Percentiles rank a stretch among this genome's conserved stretches.
Conservation (phyloP, 1,140 invertebrate species). For the Pogonomyrmex californicus region DNA sequence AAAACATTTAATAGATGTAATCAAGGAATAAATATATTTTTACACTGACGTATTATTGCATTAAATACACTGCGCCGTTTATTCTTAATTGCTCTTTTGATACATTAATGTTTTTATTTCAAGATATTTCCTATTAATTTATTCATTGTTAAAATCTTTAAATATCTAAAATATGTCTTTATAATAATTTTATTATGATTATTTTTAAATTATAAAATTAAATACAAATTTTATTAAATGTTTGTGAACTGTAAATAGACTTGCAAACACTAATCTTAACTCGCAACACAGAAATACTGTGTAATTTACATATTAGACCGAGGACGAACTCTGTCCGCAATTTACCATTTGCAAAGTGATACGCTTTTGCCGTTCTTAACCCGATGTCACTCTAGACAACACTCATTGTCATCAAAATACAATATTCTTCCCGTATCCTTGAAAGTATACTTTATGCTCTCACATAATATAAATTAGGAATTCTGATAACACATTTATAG, state of each 20-base stretch:
- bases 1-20: no score
- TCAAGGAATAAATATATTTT: no score
- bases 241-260: constrained; percentile 15
- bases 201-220: background rate
- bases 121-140: background rate
- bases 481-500: background rate
- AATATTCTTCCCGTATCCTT: background rate
- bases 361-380: constrained; percentile 54
- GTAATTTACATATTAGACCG: constrained; percentile 76
- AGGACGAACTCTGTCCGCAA: constrained; percentile 73
- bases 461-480: background rate
- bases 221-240: background rate
- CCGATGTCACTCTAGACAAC: constrained; percentile 67
- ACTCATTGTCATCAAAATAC: constrained; percentile 58
- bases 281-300: constrained; percentile 14
- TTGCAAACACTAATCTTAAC: background rate
- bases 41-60: no score
- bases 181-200: background rate
- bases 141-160: background rate
- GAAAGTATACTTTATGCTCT: background rate
- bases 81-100: no score
- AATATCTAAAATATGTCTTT: background rate
- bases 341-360: constrained; percentile 70
- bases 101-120: background rate
- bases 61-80: no score